Conservation (phyloP, 2,888 invertebrate species). For the Drosophila ochracea region DNA sequence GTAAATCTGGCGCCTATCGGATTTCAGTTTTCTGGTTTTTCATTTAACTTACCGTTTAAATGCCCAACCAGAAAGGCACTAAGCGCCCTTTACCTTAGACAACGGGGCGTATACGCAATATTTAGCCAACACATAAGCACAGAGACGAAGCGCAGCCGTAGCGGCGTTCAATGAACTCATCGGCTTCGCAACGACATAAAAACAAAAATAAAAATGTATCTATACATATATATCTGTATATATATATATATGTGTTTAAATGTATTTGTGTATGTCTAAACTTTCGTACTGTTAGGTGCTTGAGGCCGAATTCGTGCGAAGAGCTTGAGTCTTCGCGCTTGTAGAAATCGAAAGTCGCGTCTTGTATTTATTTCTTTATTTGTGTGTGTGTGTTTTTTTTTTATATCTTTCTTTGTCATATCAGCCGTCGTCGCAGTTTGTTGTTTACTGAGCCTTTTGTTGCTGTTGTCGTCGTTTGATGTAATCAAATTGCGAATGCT, state of each 20-base stretch:
- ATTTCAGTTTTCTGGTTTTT: slow-evolving; percentile 23
- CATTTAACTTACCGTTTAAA: slow-evolving; percentile 32
- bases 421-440: slow-evolving; percentile 32
- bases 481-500: slow-evolving; percentile 76
- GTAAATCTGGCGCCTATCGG: slow-evolving; percentile 15
- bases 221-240: not conserved
- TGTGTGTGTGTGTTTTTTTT: slow-evolving; percentile 2
- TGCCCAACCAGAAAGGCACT: slow-evolving; percentile 8
- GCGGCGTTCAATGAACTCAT: slow-evolving; percentile 60
- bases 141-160: slow-evolving; percentile 44
- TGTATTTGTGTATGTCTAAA: slow-evolving; percentile 15
- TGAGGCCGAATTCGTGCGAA: slow-evolving; percentile 62
- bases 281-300: slow-evolving; percentile 58
- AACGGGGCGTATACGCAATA: slow-evolving; percentile 63
- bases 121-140: slow-evolving; percentile 31
- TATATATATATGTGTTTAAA: slow-evolving; percentile 4
- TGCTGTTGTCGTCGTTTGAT: slow-evolving; percentile 59
- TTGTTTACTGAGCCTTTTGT: slow-evolving; percentile 24
- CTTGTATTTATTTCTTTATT: slow-evolving; percentile 37
- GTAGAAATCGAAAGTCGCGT: slow-evolving; percentile 76
- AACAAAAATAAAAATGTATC: slow-evolving; percentile 4
- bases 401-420: slow-evolving; percentile 59
- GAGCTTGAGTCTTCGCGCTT: slow-evolving; percentile 23
- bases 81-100: slow-evolving; percentile 54
- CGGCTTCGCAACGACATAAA: slow-evolving; percentile 28